Evolutionary conservation across 2,113 vertebrate species (phyloP), one percentile per base, ranked within the genome.

Genomic region (Cyprinodon tularosa): DNA sequence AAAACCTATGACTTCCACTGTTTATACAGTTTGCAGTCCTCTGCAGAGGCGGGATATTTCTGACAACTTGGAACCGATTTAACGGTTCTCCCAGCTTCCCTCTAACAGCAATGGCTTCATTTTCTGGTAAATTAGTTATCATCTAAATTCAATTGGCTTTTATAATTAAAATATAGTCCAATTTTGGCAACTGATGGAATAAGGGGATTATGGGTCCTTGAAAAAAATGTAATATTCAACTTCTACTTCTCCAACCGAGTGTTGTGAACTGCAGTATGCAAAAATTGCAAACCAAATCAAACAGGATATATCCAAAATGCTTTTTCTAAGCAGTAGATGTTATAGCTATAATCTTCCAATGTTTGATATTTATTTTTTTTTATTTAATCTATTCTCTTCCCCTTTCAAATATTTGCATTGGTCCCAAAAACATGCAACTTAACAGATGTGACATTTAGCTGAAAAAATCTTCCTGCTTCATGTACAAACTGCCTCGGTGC

Each of bases 361-460:
- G 29, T 29, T 29, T 29, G 29, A 29, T 29, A 29, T 29, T 29
- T 29, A 29, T 29, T 29, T 29, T 29, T 29, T 29, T 29, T 29
- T 29, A 60, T 69, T 67, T 61, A 20, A 12, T 11, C 29, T 53
- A 50, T 45, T 72, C 37, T 62, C 36, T 9, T 14, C 15, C n/a
- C 37, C 36, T 9, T 20, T 37, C 0, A 40, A 77, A 38, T 63
- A 47, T 82, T 66, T 74, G 62, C 47, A 20, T 57, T 36, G 39
- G 13, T 42, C 4, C n/a, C n/a, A 22, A 72, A 75, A 22, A 38
- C 29, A 20, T 45, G n/a, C 62, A 2, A 10, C 44, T 10, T 11
- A 45, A 45, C 73, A 76, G 12, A 68, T 66, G 66, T 72, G n/a
- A 3, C 38, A 53, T 7, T 11, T 40, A 50, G 59, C 71, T 36